Percentiles rank a stretch among this genome's conserved stretches.
phyloP scores from a whole-genome alignment of 2,113 vertebrate species.

The Chaenogobius annularis region DNA sequence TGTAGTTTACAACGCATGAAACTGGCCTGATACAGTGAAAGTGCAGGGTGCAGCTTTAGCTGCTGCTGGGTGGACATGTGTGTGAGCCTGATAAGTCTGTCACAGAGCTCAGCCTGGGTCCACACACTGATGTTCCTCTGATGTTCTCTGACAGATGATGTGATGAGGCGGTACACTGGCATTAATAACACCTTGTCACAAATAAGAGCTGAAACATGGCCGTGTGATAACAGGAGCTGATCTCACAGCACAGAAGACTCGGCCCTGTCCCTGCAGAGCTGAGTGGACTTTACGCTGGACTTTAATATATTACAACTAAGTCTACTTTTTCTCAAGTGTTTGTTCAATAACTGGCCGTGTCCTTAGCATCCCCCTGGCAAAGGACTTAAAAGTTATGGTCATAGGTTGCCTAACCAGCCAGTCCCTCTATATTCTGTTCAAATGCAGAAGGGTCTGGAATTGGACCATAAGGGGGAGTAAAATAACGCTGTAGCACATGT shows the following conservation, averaged over 20 bases:
- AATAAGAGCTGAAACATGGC: conserved; percentile 56
- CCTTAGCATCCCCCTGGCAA: no score
- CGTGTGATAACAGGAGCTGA: conserved; percentile 63
- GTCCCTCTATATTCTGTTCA: no score
- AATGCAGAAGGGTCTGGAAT: no score
- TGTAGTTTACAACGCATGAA: neutral
- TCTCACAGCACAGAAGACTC: conserved; percentile 20
- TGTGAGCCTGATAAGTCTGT: conserved; percentile 32
- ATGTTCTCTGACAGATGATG: conserved; percentile 47
- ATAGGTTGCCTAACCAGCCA: no score
- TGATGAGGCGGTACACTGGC: conserved; percentile 48
- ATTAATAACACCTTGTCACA: conserved; percentile 64
- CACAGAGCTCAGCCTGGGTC: conserved; percentile 26
- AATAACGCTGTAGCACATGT: no score
- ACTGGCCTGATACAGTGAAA: neutral
- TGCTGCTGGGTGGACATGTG: conserved; percentile 17
- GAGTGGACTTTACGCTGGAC: neutral
- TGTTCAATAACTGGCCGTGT: no score
- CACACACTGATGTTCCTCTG: conserved; percentile 53
- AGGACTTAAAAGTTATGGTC: no score
- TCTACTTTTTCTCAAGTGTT: no score
- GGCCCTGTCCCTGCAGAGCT: conserved; percentile 2
- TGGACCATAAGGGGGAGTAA: no score
- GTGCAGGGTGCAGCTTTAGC: conserved; percentile 6
- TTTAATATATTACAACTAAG: neutral